phyloP scores from a whole-genome alignment of 1,140 invertebrate genomes.

The Monochamus saltuarius region DNA sequence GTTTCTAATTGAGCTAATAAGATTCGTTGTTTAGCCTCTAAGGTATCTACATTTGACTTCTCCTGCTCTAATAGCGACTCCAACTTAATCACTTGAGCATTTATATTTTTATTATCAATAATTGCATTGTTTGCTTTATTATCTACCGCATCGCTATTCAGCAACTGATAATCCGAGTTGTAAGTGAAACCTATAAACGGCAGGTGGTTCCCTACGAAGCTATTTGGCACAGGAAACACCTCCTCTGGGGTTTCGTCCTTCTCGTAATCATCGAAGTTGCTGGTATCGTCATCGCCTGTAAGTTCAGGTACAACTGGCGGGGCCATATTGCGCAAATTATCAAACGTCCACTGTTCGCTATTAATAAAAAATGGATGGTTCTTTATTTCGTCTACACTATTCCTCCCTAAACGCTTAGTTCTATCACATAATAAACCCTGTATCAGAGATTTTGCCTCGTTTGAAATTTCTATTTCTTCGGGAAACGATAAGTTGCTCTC shows the following conservation, averaged over 20 bases:
- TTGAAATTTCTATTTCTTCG: constrained; percentile 89
- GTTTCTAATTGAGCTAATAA: constrained; percentile 74
- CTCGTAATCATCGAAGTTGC: constrained; percentile 98
- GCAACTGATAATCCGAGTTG: constrained; percentile 82
- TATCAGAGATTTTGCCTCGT: constrained; percentile 90
- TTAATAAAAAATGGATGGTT: constrained; percentile 90
- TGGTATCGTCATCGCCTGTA: constrained; percentile 93
- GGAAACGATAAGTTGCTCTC: constrained; percentile 95
- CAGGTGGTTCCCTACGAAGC: constrained; percentile 97
- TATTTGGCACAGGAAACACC: constrained; percentile 92
- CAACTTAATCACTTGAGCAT: constrained; percentile 65
- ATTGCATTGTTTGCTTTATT: constrained; percentile 64
- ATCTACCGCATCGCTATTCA: constrained; percentile 57
- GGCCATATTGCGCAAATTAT: constrained; percentile 89
- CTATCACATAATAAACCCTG: constrained; percentile 92
- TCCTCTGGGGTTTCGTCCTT: constrained; percentile 87
- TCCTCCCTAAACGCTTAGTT: constrained; percentile 87
- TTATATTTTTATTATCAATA: constrained; percentile 54
- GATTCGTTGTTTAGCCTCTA: constrained; percentile 72
- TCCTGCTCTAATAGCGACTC: constrained; percentile 73
- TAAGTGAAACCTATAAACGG: constrained; percentile 99
- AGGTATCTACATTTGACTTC: constrained; percentile 64
- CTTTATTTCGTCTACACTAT: constrained; percentile 95
- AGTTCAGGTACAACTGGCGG: constrained; percentile 97
- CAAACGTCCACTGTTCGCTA: constrained; percentile 95